Percentiles rank a stretch among this genome's conserved stretches.
Evolutionary conservation across 2,797 vertebrate species (phyloP).

Genomic region (Xenentodon cancila): DNA sequence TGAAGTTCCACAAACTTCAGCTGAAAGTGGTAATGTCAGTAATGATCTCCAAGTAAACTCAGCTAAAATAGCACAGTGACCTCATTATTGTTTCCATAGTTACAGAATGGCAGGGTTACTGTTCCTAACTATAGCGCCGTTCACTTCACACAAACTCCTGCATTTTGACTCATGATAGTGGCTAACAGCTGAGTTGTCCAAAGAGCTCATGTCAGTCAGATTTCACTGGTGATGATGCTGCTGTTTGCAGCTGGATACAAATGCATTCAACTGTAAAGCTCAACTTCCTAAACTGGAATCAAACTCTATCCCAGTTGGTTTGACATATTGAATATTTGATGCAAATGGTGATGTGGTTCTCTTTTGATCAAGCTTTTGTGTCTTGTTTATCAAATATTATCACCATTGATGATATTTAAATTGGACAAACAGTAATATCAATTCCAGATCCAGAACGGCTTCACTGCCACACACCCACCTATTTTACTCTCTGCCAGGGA

Average conservation of each 20-base stretch:
- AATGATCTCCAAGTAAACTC: conserved; percentile 72
- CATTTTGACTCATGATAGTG: conserved; percentile 45
- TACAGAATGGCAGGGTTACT: conserved; percentile 70
- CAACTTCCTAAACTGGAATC: conserved; percentile 29
- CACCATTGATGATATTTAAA: conserved; percentile 43
- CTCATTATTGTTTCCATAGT: conserved; percentile 79
- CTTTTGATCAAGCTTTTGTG: conserved; percentile 27
- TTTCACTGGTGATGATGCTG: conserved; percentile 7
- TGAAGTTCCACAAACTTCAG: conserved; percentile 70
- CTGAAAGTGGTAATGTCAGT: conserved; percentile 66
- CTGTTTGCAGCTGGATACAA: conserved; percentile 31
- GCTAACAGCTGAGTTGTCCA: conserved; percentile 36
- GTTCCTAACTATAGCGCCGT: conserved; percentile 54
- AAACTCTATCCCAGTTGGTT: conserved; percentile 22
- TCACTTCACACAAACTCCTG: conserved; percentile 57
- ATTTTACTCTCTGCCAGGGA: conserved; percentile 54
- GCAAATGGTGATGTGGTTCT: conserved; percentile 13
- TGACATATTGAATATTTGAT: conserved; percentile 32
- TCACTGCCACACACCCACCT: conserved; percentile 56
- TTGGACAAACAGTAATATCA: conserved; percentile 60
- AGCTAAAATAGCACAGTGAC: conserved; percentile 75
- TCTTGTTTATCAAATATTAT: conserved; percentile 56
- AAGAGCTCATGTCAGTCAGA: conserved; percentile 31
- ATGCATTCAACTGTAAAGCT: conserved; percentile 7
- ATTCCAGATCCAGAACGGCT: conserved; percentile 42